Evolutionary conservation across 2,888 invertebrate species (phyloP).

Genomic region (Nudaria mundana): DNA sequence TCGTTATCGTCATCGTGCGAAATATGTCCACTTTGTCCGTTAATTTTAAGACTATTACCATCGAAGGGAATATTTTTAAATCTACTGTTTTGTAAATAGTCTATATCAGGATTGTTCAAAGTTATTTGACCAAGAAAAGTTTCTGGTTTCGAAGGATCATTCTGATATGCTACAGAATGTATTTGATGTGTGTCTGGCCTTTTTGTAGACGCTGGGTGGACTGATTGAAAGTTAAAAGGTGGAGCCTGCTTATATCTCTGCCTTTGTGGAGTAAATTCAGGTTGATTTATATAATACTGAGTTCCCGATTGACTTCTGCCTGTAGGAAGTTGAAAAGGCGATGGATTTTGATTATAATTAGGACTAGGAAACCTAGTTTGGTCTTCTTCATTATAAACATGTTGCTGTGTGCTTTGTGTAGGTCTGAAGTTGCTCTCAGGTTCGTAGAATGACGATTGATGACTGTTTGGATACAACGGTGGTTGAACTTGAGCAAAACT

Average conservation of each 20-base stretch:
- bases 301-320: conserved; percentile 72
- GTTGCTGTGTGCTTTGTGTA: conserved; percentile 54
- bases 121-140: conserved; percentile 84
- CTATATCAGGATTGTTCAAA: conserved; percentile 81
- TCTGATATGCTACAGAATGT: conserved; percentile 79
- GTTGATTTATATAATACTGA: conserved; percentile 73
- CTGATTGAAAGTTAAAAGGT: conserved; percentile 70
- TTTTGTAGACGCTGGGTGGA: conserved; percentile 74
- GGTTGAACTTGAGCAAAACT: conserved; percentile 79
- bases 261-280: conserved; percentile 63
- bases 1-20: conserved; percentile 65
- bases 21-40: conserved; percentile 67
- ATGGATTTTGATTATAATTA: conserved; percentile 74
- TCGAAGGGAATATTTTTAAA: conserved; percentile 74
- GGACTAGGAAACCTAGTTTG: conserved; percentile 68
- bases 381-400: conserved; percentile 63
- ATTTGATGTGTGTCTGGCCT: conserved; percentile 81
- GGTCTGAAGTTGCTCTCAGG: conserved; percentile 63
- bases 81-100: conserved; percentile 67
- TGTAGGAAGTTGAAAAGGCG: conserved; percentile 73
- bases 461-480: conserved; percentile 65
- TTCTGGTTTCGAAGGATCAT: conserved; percentile 82
- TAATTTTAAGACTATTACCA: conserved; percentile 72
- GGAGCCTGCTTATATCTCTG: conserved; percentile 67
- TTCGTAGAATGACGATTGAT: conserved; percentile 61